These are phyloP conservation scores for Calidris pygmaea DNA, from an alignment of 2,113 vertebrate genomes.

Conservation along the genomic window DNA sequence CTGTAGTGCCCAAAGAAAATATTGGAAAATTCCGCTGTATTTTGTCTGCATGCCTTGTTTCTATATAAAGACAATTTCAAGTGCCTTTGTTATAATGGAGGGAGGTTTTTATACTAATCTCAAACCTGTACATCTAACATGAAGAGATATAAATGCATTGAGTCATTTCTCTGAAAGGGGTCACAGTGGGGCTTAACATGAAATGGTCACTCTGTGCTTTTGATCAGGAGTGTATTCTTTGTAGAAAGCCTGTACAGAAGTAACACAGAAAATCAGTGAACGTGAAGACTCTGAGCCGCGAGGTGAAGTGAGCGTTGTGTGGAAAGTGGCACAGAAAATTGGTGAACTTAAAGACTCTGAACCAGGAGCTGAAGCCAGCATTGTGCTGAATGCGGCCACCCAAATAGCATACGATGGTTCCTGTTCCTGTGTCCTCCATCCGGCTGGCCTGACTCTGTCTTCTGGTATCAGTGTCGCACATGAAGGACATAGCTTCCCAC, in stretches of 20 bases:
- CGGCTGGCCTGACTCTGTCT: neutral
- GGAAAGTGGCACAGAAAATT: neutral
- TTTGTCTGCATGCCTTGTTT: neutral
- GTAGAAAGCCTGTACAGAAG: neutral
- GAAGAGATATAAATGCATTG: neutral
- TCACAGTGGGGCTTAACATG: neutral
- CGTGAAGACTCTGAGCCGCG: accelerated
- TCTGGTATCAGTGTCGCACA: accelerated
- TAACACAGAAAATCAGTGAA: neutral
- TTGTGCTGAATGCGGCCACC: accelerated
- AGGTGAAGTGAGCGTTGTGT: neutral
- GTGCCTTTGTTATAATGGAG: neutral
- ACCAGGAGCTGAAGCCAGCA: accelerated
- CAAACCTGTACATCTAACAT: neutral
- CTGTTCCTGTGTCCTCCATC: neutral
- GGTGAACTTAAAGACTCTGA: neutral
- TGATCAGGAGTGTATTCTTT: neutral
- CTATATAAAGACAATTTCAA: neutral
- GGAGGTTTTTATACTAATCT: neutral
- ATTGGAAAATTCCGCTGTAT: neutral
- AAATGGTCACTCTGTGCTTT: neutral
- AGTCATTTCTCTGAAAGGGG: neutral
- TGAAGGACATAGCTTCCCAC: neutral
- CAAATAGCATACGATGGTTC: neutral
- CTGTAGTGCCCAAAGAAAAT: neutral